These are phyloP conservation scores for Ciconia nigra DNA, from an alignment of 2,797 vertebrate genomes.

Conservation along the genomic window DNA sequence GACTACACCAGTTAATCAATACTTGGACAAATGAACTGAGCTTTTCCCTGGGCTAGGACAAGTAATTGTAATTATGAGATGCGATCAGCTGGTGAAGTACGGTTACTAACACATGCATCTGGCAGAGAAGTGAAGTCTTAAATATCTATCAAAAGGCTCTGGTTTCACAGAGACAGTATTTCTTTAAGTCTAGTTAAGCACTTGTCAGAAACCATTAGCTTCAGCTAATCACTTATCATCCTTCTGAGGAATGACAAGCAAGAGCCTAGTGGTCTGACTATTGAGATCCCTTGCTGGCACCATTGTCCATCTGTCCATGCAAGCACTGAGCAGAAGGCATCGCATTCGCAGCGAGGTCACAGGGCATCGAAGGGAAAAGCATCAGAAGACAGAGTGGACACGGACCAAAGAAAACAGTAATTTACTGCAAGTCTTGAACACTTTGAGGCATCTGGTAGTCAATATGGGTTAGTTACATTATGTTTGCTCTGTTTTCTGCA, in stretches of 20 bases:
- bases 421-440: not conserved
- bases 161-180: not conserved
- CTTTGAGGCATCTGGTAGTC: constrained; percentile 26
- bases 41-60: constrained; percentile 26
- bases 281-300: not conserved
- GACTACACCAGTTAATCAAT: constrained; percentile 60
- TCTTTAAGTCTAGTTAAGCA: constrained; percentile 4
- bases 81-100: constrained; percentile 23
- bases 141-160: not conserved
- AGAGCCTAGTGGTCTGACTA: not conserved
- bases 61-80: constrained; percentile 49
- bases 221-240: constrained; percentile 1
- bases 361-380: not conserved
- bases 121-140: not conserved
- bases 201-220: constrained; percentile 36
- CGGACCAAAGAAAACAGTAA: not conserved
- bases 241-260: not conserved
- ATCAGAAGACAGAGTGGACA: constrained; percentile 19
- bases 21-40: constrained; percentile 21
- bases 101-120: not conserved
- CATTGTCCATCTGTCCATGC: constrained; percentile 13
- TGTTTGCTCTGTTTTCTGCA: constrained; percentile 27
- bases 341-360: not conserved
- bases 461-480: constrained; percentile 3
- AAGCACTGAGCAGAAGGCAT: not conserved